phyloP scores from a whole-genome alignment of 2,888 invertebrate species.

The Timema podura region DNA sequence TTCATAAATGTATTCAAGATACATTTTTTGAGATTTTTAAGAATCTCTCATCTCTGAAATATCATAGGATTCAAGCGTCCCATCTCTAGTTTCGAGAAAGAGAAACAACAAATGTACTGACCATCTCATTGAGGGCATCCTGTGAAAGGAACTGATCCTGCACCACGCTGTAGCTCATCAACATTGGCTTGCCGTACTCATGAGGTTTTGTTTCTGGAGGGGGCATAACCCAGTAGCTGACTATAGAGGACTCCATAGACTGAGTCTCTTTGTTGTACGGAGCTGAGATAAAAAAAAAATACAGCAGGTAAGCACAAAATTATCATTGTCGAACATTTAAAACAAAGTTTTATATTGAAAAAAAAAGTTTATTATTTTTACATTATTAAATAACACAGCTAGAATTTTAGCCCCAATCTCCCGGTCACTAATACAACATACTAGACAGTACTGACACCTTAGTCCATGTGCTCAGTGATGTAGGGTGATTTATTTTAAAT shows the following conservation, averaged over 20 bases:
- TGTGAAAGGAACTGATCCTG: constrained; percentile 77
- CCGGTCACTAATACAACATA: too few relatives aligned
- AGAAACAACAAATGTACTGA: constrained; percentile 37
- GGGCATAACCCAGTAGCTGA: constrained; percentile 93
- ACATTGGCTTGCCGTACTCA: constrained; percentile 89
- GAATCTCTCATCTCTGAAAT: too few relatives aligned
- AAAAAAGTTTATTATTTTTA: neutral
- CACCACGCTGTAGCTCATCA: constrained; percentile 78
- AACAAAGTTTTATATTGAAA: neutral
- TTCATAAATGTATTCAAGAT: too few relatives aligned
- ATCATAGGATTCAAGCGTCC: too few relatives aligned
- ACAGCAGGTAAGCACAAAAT: neutral
- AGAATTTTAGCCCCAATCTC: too few relatives aligned
- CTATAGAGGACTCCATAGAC: constrained; percentile 75
- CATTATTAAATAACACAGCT: too few relatives aligned
- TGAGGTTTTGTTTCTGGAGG: constrained; percentile 88
- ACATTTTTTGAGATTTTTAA: too few relatives aligned
- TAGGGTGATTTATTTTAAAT: constrained; percentile 18
- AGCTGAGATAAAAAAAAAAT: constrained; percentile 52
- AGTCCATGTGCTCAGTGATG: neutral
- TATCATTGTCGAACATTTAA: too few relatives aligned
- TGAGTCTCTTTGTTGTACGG: constrained; percentile 78
- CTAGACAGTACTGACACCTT: too few relatives aligned
- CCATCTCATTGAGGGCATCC: constrained; percentile 80
- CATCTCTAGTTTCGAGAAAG: too few relatives aligned